Evolutionary conservation across 2,797 vertebrate species (phyloP).

Genomic region (Lepus townsendii): DNA sequence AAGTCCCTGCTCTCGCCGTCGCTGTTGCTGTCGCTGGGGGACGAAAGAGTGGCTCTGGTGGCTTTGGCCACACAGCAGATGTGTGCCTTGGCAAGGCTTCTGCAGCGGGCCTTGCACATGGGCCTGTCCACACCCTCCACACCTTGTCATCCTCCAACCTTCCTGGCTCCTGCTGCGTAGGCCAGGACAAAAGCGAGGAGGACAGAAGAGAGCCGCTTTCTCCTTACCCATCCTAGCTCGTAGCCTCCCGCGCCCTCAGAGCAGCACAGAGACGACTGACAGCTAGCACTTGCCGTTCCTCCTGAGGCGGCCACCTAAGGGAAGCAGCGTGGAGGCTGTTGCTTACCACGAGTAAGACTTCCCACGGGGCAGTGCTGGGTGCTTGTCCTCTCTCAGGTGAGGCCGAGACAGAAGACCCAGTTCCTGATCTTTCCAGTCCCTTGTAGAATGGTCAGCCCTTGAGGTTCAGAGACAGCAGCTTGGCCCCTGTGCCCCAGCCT

Average conservation of each 20-base stretch:
- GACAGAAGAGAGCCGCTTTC: not conserved
- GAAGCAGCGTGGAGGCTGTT: not conserved
- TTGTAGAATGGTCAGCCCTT: constrained; percentile 2
- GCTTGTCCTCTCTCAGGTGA: constrained; percentile 61
- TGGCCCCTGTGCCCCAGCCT: not conserved
- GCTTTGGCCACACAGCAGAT: not conserved
- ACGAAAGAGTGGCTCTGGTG: not conserved
- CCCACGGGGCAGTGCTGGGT: not conserved
- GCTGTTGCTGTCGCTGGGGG: not conserved
- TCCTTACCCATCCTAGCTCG: not conserved
- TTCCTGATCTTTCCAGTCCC: not conserved
- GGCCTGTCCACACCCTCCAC: not conserved
- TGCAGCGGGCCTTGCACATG: not conserved
- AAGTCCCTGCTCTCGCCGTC: not conserved
- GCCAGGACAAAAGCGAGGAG: not conserved
- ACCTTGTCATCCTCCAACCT: not conserved
- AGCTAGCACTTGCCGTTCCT: not conserved
- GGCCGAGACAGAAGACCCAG: not conserved
- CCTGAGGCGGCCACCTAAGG: constrained; percentile 43
- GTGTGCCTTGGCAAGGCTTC: not conserved
- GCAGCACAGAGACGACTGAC: not conserved
- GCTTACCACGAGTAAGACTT: constrained; percentile 30
- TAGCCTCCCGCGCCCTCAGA: not conserved
- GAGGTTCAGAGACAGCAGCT: not conserved
- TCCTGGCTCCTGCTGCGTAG: not conserved